A percentile compares a stretch with the other conserved stretches of the same genome.
Evolutionary conservation across 2,888 invertebrate genomes (phyloP).

Genomic region (Arctia plantaginis): DNA sequence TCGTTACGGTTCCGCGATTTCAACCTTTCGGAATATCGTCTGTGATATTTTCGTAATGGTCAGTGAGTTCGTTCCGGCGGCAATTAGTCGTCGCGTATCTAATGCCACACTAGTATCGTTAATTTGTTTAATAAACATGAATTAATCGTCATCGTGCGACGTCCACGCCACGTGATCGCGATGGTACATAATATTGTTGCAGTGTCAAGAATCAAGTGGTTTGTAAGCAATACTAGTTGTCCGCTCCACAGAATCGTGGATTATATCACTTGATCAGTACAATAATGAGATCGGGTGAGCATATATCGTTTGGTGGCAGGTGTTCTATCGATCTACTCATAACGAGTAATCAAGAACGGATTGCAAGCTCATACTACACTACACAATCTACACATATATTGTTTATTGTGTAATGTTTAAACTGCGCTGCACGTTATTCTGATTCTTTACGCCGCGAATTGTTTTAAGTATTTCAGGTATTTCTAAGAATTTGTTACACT

Average conservation of each 20-base stretch:
- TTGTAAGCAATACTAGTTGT: constrained; percentile 63
- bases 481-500: constrained; percentile 15
- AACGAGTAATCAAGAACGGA: constrained; percentile 39
- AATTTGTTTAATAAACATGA: constrained; percentile 84
- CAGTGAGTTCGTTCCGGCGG: constrained; percentile 37
- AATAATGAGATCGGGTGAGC: constrained; percentile 44
- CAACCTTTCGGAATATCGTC: constrained; percentile 47
- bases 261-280: constrained; percentile 62
- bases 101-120: constrained; percentile 66
- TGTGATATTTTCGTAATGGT: constrained; percentile 53
- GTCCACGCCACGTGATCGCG: constrained; percentile 69
- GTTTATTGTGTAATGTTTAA: not conserved
- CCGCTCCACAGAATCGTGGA: constrained; percentile 53
- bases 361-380: constrained; percentile 31
- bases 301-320: constrained; percentile 36
- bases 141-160: constrained; percentile 69
- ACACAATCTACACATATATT: not conserved
- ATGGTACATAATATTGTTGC: constrained; percentile 71
- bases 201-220: constrained; percentile 77
- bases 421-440: constrained; percentile 31
- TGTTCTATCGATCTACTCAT: constrained; percentile 30
- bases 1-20: constrained; percentile 43
- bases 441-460: constrained; percentile 31
- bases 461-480: constrained; percentile 27
- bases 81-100: constrained; percentile 62